Evolutionary conservation across 2,888 invertebrate species (phyloP), one percentile per base, ranked within the genome.

Genomic region (Cataglyphis livida): DNA sequence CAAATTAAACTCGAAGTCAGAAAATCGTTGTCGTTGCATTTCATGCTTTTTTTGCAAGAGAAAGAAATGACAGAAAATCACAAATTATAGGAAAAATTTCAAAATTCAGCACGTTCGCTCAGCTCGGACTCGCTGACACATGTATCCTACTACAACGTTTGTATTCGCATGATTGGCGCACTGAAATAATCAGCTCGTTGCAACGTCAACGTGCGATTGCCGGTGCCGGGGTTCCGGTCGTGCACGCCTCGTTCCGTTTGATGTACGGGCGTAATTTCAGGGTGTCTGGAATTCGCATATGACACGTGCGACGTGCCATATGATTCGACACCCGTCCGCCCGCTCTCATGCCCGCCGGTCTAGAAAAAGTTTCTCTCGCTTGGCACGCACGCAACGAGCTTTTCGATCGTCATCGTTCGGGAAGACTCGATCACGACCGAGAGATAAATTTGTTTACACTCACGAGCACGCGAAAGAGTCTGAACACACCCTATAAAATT

Each of bases 131-230:
- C 59, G 59, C 70, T 70, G 78, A 79, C 57, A 70, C 59, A 68
- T 44, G 59, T 70, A 84, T 79, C 75, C 70, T 78, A 82, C 85
- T 76, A 44, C 44, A 28, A 54, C 86, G 84, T 78, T 75, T 71
- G 87, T 86, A 84, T 71, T 86, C 90, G 89, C 85, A 84, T 84
- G 85, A 90, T 89, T 85, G 86, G 86, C 85, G 81, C 85, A 83
- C 74, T 89, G 87, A 89, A 89, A 86, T 88, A 85, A 89, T 89
- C 86, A 84, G 85, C 85, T 84, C 85, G 85, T 85, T 83, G 83
- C 85, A 79, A 83, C 85, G 88, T 86, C 86, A 86, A 82, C 84
- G 87, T 82, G 78, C 81, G 73, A 85, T 70, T 62, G 81, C 59
- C 15, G 71, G 74, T 32, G 38, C 65, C 65, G 70, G 64, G 81